Base-by-base conservation (phyloP, 1,140 invertebrate genomes). In the Brachionus rubens region DNA sequence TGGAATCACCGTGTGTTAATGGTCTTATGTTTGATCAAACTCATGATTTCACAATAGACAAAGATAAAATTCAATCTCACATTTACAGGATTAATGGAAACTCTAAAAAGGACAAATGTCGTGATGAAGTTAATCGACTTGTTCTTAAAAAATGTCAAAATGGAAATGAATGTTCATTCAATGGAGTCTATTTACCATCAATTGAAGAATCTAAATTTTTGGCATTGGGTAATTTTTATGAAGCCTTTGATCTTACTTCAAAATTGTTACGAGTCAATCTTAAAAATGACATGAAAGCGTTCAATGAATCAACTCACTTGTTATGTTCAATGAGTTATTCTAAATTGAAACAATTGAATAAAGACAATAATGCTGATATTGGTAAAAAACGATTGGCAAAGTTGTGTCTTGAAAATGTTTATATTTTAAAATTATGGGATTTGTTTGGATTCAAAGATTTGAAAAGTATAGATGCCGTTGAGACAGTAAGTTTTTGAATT, bases 21-120 rank as follows among this genome's bases (percentile, higher is more conserved):
- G 52, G 52, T 33, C n/a, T 56, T 2, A 12, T 56, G n/a, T 56
- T 56, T 33, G 52, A 56, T 56, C 52, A 56, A 33, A 56, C 3
- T 14, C 30, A 56, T 10, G 24, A 28, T 28, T 56, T 56, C n/a
- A 56, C 52, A 56, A 33, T 56, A 6, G 52, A 56, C 12, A 28
- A 28, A 33, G 16, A 56, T 33, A 2, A 6, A 9, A 56, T 56
- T 33, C 7, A 56, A 33, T 33, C 7, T 9, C 6, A 16, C 21
- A 14, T 56, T 12, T 33, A 56, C 6, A 33, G n/a, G n/a, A 28
- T 56, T 12, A 33, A 56, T 33, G 52, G 52, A 3, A 56, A 33
- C n/a, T 56, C 52, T 56, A 56, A 56, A 33, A 56, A 56, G 16
- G 21, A 56, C 16, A 28, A 33, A 56, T 56, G 52, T 33, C 12